phyloP scores from a whole-genome alignment of 2,888 invertebrate genomes.

The Tipula helvola region DNA sequence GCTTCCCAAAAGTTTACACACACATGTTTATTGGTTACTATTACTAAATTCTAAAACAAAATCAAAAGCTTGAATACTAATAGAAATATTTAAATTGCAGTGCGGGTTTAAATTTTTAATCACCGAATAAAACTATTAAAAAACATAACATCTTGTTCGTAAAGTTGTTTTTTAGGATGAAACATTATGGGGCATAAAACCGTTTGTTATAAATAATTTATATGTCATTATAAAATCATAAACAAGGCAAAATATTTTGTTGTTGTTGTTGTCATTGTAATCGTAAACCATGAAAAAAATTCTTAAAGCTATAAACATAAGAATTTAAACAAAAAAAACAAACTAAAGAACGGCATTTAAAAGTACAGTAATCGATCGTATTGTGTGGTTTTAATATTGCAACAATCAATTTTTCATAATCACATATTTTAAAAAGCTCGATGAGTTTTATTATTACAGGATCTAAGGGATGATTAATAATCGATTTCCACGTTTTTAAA shows the following conservation, averaged over 20 bases:
- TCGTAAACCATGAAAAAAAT: neutral
- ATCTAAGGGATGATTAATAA: too few relatives aligned
- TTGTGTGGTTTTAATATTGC: neutral
- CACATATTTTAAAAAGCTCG: too few relatives aligned
- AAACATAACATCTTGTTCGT: neutral
- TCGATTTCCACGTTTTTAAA: too few relatives aligned
- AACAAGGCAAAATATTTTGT: neutral
- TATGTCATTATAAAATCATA: neutral
- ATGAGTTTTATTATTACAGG: too few relatives aligned
- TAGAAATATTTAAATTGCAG: neutral
- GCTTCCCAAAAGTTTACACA: too few relatives aligned
- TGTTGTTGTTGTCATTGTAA: neutral
- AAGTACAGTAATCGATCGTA: neutral
- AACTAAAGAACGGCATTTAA: neutral
- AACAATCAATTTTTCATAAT: neutral
- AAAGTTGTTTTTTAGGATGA: neutral
- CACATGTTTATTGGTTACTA: too few relatives aligned
- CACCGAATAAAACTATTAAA: neutral
- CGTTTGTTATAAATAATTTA: neutral
- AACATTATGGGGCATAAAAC: neutral
- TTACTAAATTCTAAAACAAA: too few relatives aligned
- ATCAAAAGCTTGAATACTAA: too few relatives aligned
- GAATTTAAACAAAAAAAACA: neutral
- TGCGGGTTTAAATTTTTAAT: too few relatives aligned
- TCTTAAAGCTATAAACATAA: neutral